phyloP scores from a whole-genome alignment of 2,888 invertebrate genomes.

The Brenthis hecate region DNA sequence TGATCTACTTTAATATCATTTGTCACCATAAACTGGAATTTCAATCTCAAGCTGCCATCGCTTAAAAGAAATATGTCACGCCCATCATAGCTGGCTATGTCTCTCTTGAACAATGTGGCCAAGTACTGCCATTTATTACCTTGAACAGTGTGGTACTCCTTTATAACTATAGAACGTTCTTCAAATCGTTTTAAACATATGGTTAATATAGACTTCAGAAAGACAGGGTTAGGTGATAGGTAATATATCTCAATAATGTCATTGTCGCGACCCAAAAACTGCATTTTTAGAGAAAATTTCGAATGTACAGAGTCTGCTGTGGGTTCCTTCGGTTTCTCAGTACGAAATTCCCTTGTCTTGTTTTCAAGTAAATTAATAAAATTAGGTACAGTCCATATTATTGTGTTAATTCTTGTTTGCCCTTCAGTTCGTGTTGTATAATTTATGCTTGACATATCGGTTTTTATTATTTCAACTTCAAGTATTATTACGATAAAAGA shows the following conservation, averaged over 20 bases:
- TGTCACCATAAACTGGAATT: constrained; percentile 71
- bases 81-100: constrained; percentile 63
- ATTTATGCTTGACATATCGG: constrained; percentile 54
- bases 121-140: constrained; percentile 76
- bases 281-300: constrained; percentile 71
- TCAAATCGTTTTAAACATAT: constrained; percentile 71
- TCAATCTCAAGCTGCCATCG: constrained; percentile 69
- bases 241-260: constrained; percentile 74
- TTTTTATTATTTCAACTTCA: neutral
- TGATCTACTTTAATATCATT: constrained; percentile 69
- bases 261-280: constrained; percentile 67
- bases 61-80: constrained; percentile 64
- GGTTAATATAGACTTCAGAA: constrained; percentile 67
- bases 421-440: constrained; percentile 70
- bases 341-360: constrained; percentile 66
- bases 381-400: constrained; percentile 71
- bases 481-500: too few species aligned
- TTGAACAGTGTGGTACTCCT: constrained; percentile 71
- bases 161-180: constrained; percentile 69
- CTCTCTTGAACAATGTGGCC: constrained; percentile 67
- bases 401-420: constrained; percentile 69
- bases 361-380: constrained; percentile 64
- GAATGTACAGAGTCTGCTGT: constrained; percentile 48
- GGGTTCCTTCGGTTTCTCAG: constrained; percentile 58
- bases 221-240: constrained; percentile 64